A percentile compares a stretch with the other conserved stretches of the same genome.
Evolutionary conservation across 2,888 invertebrate species (phyloP).

Genomic region (Plebejus melissa): DNA sequence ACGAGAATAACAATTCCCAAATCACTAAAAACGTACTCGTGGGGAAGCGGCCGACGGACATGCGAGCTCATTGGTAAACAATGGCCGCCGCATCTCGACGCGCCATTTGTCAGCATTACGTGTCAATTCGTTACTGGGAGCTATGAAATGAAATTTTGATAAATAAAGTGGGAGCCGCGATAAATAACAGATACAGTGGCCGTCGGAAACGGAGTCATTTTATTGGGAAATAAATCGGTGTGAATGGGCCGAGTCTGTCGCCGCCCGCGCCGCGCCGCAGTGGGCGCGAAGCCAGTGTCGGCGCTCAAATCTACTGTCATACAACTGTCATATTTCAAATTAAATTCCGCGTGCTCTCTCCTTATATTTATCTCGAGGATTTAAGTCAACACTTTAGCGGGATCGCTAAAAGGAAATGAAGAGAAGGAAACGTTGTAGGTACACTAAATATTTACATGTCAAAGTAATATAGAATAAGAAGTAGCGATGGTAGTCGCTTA

Average conservation of each 20-base stretch:
- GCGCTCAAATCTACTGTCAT: conserved; percentile 24
- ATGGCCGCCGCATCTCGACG: conserved; percentile 7
- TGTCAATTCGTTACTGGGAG: not conserved
- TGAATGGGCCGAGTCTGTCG: conserved; percentile 40
- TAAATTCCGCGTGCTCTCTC: not conserved
- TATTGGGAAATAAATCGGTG: conserved; percentile 40
- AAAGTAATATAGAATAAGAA: not conserved
- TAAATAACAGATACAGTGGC: conserved; percentile 37
- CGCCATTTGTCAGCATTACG: conserved; percentile 15
- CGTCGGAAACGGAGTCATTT: conserved; percentile 37
- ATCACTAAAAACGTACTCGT: conserved; percentile 7
- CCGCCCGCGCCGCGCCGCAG: conserved; percentile 35
- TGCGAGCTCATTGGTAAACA: conserved; percentile 12
- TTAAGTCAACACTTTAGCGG: not conserved
- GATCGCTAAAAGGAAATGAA: not conserved
- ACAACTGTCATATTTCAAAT: conserved; percentile 14
- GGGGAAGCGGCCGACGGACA: not conserved
- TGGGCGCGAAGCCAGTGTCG: conserved; percentile 40
- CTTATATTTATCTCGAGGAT: not conserved
- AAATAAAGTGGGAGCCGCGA: conserved; percentile 32
- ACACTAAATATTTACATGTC: not conserved
- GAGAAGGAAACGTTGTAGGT: not conserved
- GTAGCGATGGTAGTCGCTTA: not conserved
- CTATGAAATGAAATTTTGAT: conserved; percentile 28
- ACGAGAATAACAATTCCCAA: conserved; percentile 3